These are phyloP conservation scores for Apis laboriosa DNA, from an alignment of 1,140 invertebrate genomes.

Conservation along the genomic window DNA sequence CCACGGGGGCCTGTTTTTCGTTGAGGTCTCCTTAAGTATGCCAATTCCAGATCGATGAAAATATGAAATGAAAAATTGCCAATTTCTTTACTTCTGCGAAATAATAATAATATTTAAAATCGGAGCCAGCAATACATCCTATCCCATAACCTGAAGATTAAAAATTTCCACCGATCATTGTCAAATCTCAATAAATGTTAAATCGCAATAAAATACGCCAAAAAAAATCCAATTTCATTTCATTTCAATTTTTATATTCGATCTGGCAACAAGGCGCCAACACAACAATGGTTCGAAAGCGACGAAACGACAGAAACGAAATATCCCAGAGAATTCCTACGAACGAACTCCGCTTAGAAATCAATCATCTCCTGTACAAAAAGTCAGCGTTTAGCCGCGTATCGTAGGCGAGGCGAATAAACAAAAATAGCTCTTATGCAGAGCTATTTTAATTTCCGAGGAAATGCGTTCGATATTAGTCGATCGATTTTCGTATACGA, in stretches of 20 bases:
- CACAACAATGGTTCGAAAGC: neutral
- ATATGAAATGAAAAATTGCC: neutral
- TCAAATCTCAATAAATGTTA: too few relatives aligned
- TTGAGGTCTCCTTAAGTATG: neutral
- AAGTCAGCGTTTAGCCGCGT: constrained; percentile 4
- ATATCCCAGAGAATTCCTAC: neutral
- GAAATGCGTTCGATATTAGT: constrained; percentile 19
- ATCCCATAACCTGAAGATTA: too few relatives aligned
- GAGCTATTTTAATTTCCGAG: neutral
- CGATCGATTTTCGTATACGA: constrained; percentile 11
- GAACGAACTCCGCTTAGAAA: neutral
- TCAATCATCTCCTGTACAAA: constrained; percentile 17
- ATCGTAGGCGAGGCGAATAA: neutral
- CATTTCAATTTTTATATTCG: neutral
- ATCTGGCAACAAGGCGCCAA: neutral
- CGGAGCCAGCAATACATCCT: too few relatives aligned
- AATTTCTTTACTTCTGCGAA: too few relatives aligned
- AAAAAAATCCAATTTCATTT: neutral
- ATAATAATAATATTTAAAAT: too few relatives aligned
- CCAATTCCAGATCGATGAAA: neutral
- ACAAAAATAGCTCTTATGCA: too few relatives aligned
- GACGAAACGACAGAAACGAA: neutral
- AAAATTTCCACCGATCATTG: neutral
- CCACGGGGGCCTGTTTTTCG: neutral
- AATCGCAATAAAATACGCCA: too few relatives aligned